Evolutionary conservation across 2,113 vertebrate species (phyloP), one percentile per base, ranked within the genome.

Genomic region (Callaeas wilsoni): DNA sequence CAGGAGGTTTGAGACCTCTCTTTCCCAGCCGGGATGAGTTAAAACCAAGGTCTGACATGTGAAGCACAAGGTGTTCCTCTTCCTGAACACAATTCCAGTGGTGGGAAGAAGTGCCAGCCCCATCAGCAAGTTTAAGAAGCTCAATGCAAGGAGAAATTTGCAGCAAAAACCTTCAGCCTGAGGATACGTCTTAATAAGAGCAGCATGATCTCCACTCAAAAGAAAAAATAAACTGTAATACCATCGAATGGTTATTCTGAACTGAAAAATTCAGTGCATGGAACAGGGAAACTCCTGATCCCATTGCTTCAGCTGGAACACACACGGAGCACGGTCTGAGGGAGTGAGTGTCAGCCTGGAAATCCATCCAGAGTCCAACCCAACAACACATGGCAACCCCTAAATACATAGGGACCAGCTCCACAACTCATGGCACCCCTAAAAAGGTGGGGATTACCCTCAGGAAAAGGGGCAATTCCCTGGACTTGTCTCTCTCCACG

Each of bases 91-190:
- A 81, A 41, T 70, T 33, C 77, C 69, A 77, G 15, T 1, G 18
- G 22, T 69, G n/a, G 44, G 25, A 20, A 68, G 65, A 56, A 32
- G 22, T 0, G 2, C 6, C 35, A 70, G 42, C 18, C 16, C 27
- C 11, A 20, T 5, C 53, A 49, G 49, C 16, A 50, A 64, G 18
- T 47, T 77, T 14, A 56, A 35, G 35, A 2, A 81, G 76, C 71
- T 93, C 64, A 73, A 33, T 9, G 60, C 53, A 67, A 83, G 39
- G 55, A 69, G 16, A 6, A 47, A 41, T 84, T 52, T 84, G 85
- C 74, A 92, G 55, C 21, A 47, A 92, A 75, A 21, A 8, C 46
- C 81, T 53, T 90, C 8, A 88, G 76, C 93, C 93, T 89, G 87
- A 96, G 85, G 37, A 63, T 6, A 5, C 4, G 25, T 30, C 22